Base-by-base conservation (phyloP, 2,113 vertebrate genomes). In the cattle (Bos taurus) region DNA sequence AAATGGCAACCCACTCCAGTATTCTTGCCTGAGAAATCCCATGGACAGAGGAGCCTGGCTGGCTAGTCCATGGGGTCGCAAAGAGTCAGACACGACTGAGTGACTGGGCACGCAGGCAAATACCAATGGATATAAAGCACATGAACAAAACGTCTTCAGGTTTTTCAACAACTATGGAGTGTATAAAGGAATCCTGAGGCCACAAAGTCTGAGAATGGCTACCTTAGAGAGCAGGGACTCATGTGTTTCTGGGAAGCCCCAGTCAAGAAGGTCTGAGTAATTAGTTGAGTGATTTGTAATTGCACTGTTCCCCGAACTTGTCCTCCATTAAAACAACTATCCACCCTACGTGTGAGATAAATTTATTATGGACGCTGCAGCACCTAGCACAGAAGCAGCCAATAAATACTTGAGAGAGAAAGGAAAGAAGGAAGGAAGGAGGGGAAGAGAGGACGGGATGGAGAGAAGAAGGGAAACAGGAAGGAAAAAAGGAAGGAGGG, bases 391-490 rank as follows among this genome's bases (percentile, higher is more conserved):
- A 92, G 3, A 77, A 14, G 59, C 26, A 62, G 13, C 36, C 43
- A 40, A 59, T 28, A 64, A 95, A 48, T 82, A 71, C 56, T n/a
- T 87, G 36, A 80, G 15, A n/a, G 5, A 40, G 21, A 16, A 56
- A 40, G 46, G 13, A 52, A 43, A 12, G 28, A 52, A 16, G 9
- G 28, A 16, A 52, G 23, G 12, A 26, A 11, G 57, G 26, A 67
- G 6, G 25, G 17, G 14, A 12, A 15, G 3, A 10, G 0, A 21
- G 6, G 26, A 30, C 7, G 3, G 5, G 17, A 57, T 2, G 28
- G 3, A n/a, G 6, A 17, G 2, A 40, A 10, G 11, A 21, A 4
- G 43, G 2, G 19, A 82, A 82, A 82, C 10, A 14, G 6, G 17
- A 15, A 46, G 9, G 2, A 48, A 12, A 17, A 36, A 67, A 57